A percentile compares a stretch with the other conserved stretches of the same genome.
These are phyloP conservation scores for Cherax quadricarinatus DNA, from an alignment of 1,140 invertebrate species.

Conservation along the genomic window DNA sequence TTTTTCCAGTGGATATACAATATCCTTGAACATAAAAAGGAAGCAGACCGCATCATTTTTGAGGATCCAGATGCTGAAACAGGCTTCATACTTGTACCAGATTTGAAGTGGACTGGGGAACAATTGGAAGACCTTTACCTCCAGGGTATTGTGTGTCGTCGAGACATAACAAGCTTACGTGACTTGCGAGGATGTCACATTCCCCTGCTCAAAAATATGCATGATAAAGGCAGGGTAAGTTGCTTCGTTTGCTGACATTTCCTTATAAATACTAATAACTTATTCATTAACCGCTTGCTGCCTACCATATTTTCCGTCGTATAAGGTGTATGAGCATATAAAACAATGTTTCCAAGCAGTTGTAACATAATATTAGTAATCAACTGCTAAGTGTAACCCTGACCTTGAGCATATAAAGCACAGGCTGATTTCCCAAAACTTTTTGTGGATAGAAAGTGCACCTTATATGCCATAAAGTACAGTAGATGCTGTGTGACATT, in stretches of 20 bases:
- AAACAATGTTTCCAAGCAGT: too few species aligned
- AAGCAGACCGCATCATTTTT: slow-evolving; percentile 90
- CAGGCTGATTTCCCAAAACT: too few species aligned
- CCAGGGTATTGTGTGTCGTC: slow-evolving; percentile 86
- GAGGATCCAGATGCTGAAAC: slow-evolving; percentile 87
- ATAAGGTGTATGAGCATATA: too few species aligned
- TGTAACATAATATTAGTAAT: too few species aligned
- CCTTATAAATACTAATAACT: too few species aligned
- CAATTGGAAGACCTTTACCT: slow-evolving; percentile 88
- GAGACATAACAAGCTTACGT: slow-evolving; percentile 87
- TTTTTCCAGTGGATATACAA: slow-evolving; percentile 95
- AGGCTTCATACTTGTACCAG: slow-evolving; percentile 93
- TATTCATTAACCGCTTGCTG: too few species aligned
- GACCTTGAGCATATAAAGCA: too few species aligned
- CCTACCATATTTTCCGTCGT: too few species aligned
- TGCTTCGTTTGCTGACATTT: neutral
- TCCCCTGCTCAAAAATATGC: slow-evolving; percentile 89
- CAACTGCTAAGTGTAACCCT: too few species aligned
- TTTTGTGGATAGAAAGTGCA: too few species aligned
- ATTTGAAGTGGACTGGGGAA: slow-evolving; percentile 95
- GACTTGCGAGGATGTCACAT: slow-evolving; percentile 88
- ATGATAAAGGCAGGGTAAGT: slow-evolving; percentile 83
- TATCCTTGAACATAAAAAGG: slow-evolving; percentile 92
- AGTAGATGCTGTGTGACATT: too few species aligned
- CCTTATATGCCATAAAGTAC: too few species aligned